Base-by-base conservation (phyloP, 2,113 vertebrate genomes). In the Monopterus albus region DNA sequence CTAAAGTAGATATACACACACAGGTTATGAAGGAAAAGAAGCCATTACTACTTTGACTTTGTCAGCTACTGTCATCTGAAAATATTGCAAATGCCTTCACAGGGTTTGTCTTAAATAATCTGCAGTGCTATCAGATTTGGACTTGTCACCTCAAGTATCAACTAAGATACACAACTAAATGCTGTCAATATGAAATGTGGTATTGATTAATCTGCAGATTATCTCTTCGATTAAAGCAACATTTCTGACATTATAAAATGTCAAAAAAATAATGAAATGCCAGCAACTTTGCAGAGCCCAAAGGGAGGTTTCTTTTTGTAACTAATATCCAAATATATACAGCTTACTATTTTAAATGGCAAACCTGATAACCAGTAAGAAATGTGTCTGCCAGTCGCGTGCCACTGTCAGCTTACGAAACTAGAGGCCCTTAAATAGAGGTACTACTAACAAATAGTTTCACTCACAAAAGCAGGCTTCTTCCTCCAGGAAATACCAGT, bases 401-500 rank as follows among this genome's bases (percentile, higher is more conserved):
- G 38, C 42, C 14, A 21, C 15, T 39, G n/a, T 11, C 26, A 29
- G 3, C 62, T 55, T 15, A 39, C 21, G 7, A 47, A 66, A 33
- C 33, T 26, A 40, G 2, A 38, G 2, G 1, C 7, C 3, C 5
- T 29, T n/a, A n/a, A n/a, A n/a, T n/a, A n/a, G 2, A 57, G 12
- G 11, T 25, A 7, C 23, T 31, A 1, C 18, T 40, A 9, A 36
- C 3, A 40, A 5, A 42, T 13, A 23, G 40, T 28, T 58, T 47
- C n/a, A 82, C 88, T 90, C n/a, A 89, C 88, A 2, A 26, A 72
- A 17, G 58, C 1, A 0, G 94, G 92, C 80, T 96, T 96, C 56
- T 92, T 93, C 75, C 96, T 95, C 96, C 95, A 98, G 68, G 94
- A 95, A 47, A 99, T 98, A 2, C 98, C 98, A 4, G 88, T 83